These are phyloP conservation scores for Etheostoma nigrum DNA, from an alignment of 2,797 vertebrate species.

Conservation along the genomic window DNA sequence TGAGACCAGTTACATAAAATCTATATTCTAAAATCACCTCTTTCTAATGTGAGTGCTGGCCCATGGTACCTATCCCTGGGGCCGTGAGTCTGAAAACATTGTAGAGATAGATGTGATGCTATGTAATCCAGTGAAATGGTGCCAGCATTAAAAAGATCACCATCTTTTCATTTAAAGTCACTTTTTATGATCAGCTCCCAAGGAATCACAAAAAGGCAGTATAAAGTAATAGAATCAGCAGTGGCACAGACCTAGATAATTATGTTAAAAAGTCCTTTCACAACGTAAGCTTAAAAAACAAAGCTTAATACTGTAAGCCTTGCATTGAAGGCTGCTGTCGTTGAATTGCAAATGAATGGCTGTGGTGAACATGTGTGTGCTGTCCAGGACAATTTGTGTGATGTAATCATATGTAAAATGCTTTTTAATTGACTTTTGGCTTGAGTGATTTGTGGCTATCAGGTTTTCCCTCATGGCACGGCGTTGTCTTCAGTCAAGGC, in stretches of 20 bases:
- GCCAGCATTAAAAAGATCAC: conserved; percentile 62
- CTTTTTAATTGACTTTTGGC: conserved; percentile 83
- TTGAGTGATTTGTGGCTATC: conserved; percentile 77
- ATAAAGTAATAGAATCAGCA: conserved; percentile 73
- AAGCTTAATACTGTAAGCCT: conserved; percentile 54
- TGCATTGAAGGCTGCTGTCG: conserved; percentile 54
- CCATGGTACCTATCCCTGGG: conserved; percentile 31
- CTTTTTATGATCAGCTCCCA: conserved; percentile 73
- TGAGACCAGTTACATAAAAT: conserved; percentile 56
- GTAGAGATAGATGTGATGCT: conserved; percentile 27
- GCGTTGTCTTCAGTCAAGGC: conserved; percentile 74
- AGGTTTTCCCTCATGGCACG: conserved; percentile 57
- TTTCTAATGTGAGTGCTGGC: conserved; percentile 55
- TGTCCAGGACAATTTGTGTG: conserved; percentile 77
- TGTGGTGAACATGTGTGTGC: conserved; percentile 64
- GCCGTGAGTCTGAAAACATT: conserved; percentile 48
- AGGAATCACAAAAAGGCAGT: conserved; percentile 63
- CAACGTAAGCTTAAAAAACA: conserved; percentile 39
- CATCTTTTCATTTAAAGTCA: conserved; percentile 72
- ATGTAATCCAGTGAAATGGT: conserved; percentile 72
- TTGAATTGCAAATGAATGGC: conserved; percentile 70
- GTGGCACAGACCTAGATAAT: conserved; percentile 69
- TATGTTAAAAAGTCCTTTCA: conserved; percentile 74
- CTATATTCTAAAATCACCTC: conserved; percentile 50
- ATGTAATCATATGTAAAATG: conserved; percentile 83